Base-by-base conservation (phyloP, 2,888 invertebrate genomes). In the Spatulosminthurus flaviceps region DNA sequence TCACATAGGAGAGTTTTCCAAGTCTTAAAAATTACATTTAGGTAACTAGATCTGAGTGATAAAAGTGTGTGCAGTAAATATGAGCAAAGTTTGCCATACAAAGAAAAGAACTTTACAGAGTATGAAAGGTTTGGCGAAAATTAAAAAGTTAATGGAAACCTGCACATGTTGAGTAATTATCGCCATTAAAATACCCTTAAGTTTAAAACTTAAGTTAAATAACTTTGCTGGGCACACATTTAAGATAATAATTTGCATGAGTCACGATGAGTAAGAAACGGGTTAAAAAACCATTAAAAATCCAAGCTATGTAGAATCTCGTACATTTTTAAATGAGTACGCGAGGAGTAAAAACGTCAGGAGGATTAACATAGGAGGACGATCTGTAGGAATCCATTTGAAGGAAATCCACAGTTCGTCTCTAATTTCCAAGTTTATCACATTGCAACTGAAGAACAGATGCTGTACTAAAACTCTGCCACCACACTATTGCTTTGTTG, bases 231-330 rank as follows among this genome's bases (percentile, higher is more conserved):
- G n/a, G n/a, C n/a, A n/a, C n/a, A n/a, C 16, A 51, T 51, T 51
- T 51, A 64, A 24, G 64, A 9, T 24, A 22, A 24, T 22, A 64
- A 64, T 64, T 64, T 64, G 24, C 26, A 64, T 22, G 64, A 64
- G 64, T 64, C 64, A 64, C 64, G 64, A n/a, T n/a, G n/a, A 64
- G 64, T 64, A 16, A 64, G 64, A 16, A 64, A 64, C 24, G 26
- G 64, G 26, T 24, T 26, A 64, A 64, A n/a, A 24, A 26, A 22
- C 64, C 24, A 64, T 64, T 24, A 64, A 22, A 64, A 64, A 64
- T 64, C 24, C 7, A 64, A 64, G 24, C 64, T 24, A 9, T 64
- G 51, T 51, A 51, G 1, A 13, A 16, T 2, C 51, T 16, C 1
- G 1, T n/a, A 51, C 34, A 51, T 51, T 11, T 51, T 51, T 13